These are phyloP conservation scores for Somateria mollissima DNA, from an alignment of 2,797 vertebrate genomes.

Conservation along the genomic window DNA sequence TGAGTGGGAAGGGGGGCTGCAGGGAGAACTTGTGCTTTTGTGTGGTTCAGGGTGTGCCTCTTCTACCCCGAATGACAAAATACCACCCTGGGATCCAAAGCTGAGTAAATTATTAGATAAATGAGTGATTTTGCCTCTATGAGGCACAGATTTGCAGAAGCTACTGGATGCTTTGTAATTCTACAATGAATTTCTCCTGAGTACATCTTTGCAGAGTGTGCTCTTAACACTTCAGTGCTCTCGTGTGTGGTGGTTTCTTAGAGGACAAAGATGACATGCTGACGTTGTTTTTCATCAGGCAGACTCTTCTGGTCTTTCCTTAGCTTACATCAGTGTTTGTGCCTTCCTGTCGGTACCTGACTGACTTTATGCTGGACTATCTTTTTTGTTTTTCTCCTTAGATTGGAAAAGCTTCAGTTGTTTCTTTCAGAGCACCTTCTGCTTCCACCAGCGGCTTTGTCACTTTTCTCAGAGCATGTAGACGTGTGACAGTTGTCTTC, in stretches of 20 bases:
- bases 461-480: not conserved
- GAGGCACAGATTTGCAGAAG: not conserved
- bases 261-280: not conserved
- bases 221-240: not conserved
- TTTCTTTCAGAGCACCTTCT: not conserved
- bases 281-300: not conserved
- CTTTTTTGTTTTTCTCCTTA: not conserved
- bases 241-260: rapidly evolving
- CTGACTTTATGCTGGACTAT: not conserved
- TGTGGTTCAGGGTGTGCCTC: not conserved
- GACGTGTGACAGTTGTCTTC: not conserved
- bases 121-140: not conserved
- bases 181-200: not conserved
- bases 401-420: not conserved
- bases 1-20: not conserved
- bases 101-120: not conserved
- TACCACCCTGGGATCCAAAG: not conserved
- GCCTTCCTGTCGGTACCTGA: not conserved
- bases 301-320: not conserved
- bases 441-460: not conserved
- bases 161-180: not conserved
- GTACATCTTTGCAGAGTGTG: not conserved
- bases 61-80: not conserved
- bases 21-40: not conserved
- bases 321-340: not conserved